Base-by-base conservation (phyloP, 2,888 invertebrate species). In the Phortica magna region DNA sequence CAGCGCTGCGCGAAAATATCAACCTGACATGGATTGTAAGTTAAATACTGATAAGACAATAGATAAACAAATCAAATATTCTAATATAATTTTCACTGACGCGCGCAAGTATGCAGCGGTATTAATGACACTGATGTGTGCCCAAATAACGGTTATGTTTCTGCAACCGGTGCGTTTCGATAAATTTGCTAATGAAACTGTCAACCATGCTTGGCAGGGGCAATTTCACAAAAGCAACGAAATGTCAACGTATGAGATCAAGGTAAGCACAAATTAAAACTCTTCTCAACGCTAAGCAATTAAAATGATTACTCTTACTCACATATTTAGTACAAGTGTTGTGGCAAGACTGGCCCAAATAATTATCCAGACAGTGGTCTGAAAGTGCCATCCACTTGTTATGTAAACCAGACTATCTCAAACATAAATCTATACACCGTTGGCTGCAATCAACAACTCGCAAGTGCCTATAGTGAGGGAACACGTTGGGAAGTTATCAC, bases 141-240 rank as follows among this genome's bases (percentile, higher is more conserved):
- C 83, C 2, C 90, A 90, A 80, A 85, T 89, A 7, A 83, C 88
- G 41, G 83, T 89, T 43, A 85, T 88, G 71, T 88, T 90, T 59
- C 77, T 87, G 6, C 81, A 82, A 65, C 87, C 90, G 17, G 81
- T 89, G n/a, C 80, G 88, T 76, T 90, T 88, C 59, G 71, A 80
- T 0, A 75, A 81, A 5, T 75, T 90, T 57, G 88, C 89, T 14
- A 83, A 79, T 74, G 90, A 90, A 74, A 86, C 84, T 0, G 83
- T 90, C 22, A 72, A 55, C 70, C 74, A 75, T 14, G 88, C 85
- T 53, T 90, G 90, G 90, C 83, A 89, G 59, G 65, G 78, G 5
- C 83, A 88, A 65, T 74, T 88, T 4, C 82, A 76, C 64, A 74
- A 76, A 0, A 79, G 80, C 7, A 74, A 68, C 64, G 77, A 81